Percentiles rank a stretch among this genome's conserved stretches.
Evolutionary conservation across 2,113 vertebrate species (phyloP).

Genomic region (Rhinogobius similis): DNA sequence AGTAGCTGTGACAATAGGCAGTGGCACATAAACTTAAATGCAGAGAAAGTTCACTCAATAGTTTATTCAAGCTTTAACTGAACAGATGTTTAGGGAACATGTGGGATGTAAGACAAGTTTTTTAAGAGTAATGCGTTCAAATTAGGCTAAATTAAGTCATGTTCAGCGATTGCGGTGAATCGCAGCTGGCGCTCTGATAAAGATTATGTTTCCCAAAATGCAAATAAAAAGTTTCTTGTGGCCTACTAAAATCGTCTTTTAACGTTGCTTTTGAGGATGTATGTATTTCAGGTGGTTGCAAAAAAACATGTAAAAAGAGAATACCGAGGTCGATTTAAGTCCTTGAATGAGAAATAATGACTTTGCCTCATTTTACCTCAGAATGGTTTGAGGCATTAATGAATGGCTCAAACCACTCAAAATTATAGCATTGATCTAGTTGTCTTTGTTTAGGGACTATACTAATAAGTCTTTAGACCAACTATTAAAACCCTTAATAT

Average conservation of each 20-base stretch:
- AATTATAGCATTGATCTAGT: too few relatives aligned
- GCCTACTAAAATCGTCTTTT: neutral
- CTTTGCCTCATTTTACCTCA: too few relatives aligned
- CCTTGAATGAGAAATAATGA: too few relatives aligned
- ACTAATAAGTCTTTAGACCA: neutral
- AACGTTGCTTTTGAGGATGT: neutral
- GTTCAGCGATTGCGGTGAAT: neutral
- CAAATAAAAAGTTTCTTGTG: neutral
- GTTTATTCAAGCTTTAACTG: neutral
- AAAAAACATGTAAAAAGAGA: neutral
- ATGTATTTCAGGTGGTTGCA: neutral
- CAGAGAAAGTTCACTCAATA: neutral
- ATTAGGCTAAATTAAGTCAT: conserved; percentile 3
- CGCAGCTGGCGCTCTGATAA: neutral
- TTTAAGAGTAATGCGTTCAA: neutral
- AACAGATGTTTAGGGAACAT: conserved; percentile 6
- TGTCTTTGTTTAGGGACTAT: too few relatives aligned
- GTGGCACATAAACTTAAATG: neutral
- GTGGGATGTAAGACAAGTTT: neutral
- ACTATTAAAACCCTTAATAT: neutral
- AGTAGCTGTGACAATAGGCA: neutral
- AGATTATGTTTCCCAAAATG: neutral
- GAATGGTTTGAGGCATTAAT: too few relatives aligned
- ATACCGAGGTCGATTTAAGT: too few relatives aligned
- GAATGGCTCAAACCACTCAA: too few relatives aligned